Evolutionary conservation across 2,888 invertebrate genomes (phyloP).

Genomic region (Ectemnius lituratus): DNA sequence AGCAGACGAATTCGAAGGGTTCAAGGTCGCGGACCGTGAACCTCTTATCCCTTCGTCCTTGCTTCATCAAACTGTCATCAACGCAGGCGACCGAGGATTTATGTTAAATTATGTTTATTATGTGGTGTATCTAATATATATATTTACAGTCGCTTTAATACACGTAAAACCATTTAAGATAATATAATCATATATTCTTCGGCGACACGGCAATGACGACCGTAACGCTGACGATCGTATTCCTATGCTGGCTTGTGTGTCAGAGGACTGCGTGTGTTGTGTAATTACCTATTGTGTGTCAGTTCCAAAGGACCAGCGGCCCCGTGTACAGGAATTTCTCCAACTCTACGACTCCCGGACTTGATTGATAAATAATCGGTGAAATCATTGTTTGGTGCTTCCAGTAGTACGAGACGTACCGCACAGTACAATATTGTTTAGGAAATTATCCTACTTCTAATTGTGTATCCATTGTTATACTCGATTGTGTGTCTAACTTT

Average conservation of each 20-base stretch:
- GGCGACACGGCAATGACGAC: constrained; percentile 53
- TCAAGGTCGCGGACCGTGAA: constrained; percentile 34
- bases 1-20: constrained; percentile 58
- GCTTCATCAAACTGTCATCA: constrained; percentile 3
- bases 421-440: constrained; percentile 59
- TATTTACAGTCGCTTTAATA: constrained; percentile 72
- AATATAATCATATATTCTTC: constrained; percentile 54
- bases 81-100: constrained; percentile 14
- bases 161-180: constrained; percentile 69
- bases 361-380: constrained; percentile 35
- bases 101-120: constrained; percentile 73
- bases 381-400: constrained; percentile 25
- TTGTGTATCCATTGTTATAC: constrained; percentile 63
- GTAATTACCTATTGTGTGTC: constrained; percentile 50
- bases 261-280: constrained; percentile 43
- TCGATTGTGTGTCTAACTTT: constrained; percentile 57
- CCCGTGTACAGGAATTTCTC: constrained; percentile 26
- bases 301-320: constrained; percentile 49
- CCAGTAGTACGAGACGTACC: constrained; percentile 24
- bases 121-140: constrained; percentile 73
- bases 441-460: constrained; percentile 60
- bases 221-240: constrained; percentile 62
- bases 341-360: constrained; percentile 34
- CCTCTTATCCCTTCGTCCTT: not conserved
- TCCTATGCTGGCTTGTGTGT: constrained; percentile 49